phyloP scores from a whole-genome alignment of 2,888 invertebrate species.

The Yponomeuta malinellus region DNA sequence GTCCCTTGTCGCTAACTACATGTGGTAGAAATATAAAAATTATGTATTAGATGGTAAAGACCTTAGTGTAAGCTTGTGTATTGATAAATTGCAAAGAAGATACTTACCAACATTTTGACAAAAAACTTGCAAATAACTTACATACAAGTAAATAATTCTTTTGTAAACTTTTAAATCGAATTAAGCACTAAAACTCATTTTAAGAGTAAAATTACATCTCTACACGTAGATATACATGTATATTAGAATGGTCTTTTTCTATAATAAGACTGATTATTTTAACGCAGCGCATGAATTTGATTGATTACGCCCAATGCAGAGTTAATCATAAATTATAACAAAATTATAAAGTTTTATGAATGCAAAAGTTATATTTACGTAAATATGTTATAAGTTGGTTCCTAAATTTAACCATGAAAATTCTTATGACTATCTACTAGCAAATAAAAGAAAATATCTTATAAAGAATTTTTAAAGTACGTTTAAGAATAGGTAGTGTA shows the following conservation, averaged over 20 bases:
- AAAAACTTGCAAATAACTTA: background rate
- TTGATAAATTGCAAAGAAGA: background rate
- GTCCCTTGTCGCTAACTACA: background rate
- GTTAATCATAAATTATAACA: conserved; percentile 4
- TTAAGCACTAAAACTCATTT: background rate
- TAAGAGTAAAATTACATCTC: background rate
- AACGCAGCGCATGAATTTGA: background rate
- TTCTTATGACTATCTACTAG: conserved; percentile 22
- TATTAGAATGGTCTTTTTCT: background rate
- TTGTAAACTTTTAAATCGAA: background rate
- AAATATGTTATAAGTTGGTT: conserved; percentile 15
- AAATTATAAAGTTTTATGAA: conserved; percentile 9
- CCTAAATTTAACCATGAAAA: conserved; percentile 18
- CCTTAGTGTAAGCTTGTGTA: background rate
- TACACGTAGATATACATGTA: background rate
- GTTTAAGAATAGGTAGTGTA: background rate
- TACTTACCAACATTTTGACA: background rate
- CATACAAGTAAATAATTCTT: background rate
- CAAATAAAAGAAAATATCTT: background rate
- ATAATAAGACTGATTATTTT: background rate
- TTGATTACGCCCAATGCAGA: background rate
- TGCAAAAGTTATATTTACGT: conserved; percentile 6
- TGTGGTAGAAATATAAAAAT: background rate
- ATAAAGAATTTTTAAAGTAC: background rate
- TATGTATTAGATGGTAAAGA: background rate